These are phyloP conservation scores for Drosophila testacea DNA, from an alignment of 2,888 invertebrate species.

Conservation along the genomic window DNA sequence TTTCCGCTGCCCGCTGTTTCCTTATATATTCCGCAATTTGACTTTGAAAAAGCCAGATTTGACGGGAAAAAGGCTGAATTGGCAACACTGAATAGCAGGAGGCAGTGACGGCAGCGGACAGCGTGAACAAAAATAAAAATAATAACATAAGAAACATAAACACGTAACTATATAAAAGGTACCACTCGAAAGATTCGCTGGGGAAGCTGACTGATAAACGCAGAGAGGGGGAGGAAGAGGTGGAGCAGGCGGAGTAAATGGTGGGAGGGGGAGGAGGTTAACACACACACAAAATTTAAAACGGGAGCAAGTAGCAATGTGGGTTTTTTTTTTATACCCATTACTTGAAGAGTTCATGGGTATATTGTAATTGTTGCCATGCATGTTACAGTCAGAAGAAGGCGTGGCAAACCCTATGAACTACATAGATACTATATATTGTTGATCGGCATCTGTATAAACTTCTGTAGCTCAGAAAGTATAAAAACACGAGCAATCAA, in stretches of 20 bases:
- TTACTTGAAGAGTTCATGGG: too few relatives aligned
- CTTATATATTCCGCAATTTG: too few relatives aligned
- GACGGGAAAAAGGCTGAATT: too few relatives aligned
- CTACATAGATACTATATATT: too few relatives aligned
- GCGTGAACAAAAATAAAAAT: conserved; percentile 67
- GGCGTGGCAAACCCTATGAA: too few relatives aligned
- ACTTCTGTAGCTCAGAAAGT: too few relatives aligned
- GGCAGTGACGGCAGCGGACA: conserved; percentile 52
- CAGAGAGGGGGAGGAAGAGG: conserved; percentile 27
- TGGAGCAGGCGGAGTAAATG: background rate
- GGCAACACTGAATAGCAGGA: background rate
- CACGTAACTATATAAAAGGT: conserved; percentile 75
- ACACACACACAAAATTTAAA: conserved; percentile 20
- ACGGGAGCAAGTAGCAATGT: conserved; percentile 32
- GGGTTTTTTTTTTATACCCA: conserved; percentile 6
- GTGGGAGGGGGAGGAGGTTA: background rate
- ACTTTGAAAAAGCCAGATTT: too few relatives aligned
- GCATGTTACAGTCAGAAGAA: too few relatives aligned
- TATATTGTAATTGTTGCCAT: too few relatives aligned
- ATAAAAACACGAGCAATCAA: too few relatives aligned
- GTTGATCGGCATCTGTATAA: too few relatives aligned
- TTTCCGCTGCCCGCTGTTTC: too few relatives aligned
- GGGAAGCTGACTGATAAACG: conserved; percentile 59
- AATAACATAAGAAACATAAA: conserved; percentile 76
- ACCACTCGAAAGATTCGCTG: conserved; percentile 35